Percentiles rank a stretch among this genome's conserved stretches.
phyloP scores from a whole-genome alignment of 2,797 vertebrate species.

The Naso thynnoides region DNA sequence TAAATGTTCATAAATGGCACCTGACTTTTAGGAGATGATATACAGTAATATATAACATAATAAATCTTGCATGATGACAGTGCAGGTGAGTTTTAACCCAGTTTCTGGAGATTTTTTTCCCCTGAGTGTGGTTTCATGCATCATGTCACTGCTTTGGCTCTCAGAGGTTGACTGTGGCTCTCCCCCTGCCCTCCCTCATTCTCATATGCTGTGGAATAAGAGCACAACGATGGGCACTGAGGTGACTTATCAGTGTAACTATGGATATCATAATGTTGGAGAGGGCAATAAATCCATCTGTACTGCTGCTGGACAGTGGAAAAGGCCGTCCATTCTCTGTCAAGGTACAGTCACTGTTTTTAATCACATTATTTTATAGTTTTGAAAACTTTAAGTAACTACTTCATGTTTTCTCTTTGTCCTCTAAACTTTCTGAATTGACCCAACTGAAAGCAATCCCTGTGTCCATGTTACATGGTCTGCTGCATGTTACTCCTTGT shows the following conservation, averaged over 20 bases:
- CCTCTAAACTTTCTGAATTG: background rate
- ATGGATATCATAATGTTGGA: constrained; percentile 83
- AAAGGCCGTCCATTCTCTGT: constrained; percentile 59
- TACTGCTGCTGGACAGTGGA: constrained; percentile 72
- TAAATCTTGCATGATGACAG: background rate
- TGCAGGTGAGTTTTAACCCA: background rate
- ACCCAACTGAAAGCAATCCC: background rate
- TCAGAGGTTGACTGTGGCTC: constrained; percentile 87
- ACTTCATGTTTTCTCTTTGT: background rate
- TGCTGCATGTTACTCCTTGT: constrained; percentile 61
- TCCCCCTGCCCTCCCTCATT: constrained; percentile 81
- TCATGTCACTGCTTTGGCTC: constrained; percentile 62
- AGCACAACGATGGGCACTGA: constrained; percentile 74
- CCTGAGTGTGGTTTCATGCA: constrained; percentile 20
- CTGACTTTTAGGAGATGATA: background rate
- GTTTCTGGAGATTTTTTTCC: constrained; percentile 9
- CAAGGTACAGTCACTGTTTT: constrained; percentile 69
- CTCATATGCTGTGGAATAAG: constrained; percentile 83
- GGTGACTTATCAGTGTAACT: constrained; percentile 83
- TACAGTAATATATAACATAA: background rate
- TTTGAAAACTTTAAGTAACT: background rate
- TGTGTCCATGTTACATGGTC: background rate
- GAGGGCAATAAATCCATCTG: constrained; percentile 66
- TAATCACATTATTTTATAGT: background rate
- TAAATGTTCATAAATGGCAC: background rate